Evolutionary conservation across 2,113 vertebrate species (phyloP), one percentile per base, ranked within the genome.

Genomic region (Spea multiplicata): DNA sequence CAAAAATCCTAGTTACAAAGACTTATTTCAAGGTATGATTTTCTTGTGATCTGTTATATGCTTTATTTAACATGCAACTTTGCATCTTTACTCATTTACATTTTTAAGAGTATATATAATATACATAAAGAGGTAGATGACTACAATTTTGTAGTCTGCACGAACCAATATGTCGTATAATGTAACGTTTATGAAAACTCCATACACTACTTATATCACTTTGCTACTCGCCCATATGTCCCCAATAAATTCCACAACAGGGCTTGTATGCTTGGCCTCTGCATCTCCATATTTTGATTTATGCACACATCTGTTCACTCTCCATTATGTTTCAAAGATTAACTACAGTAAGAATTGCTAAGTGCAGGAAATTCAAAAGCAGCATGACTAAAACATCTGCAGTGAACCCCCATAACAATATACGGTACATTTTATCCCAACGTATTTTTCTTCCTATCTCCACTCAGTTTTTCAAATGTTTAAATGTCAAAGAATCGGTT

Each of bases 261-360:
- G 48, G 47, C 59, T 55, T 9, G 49, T 76, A 46, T 64, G 53
- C 48, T 8, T 64, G 16, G 66, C 55, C 65, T 55, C 49, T 46
- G 30, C 47, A 46, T 67, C n/a, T 59, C 30, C 13, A 68, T 9
- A 68, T 66, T 30, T 66, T 57, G 74, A 76, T 76, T 76, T 67
- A 76, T 59, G 66, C 44, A 14, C 9, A 66, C 74, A 76, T 76
- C 50, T 76, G 66, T 53, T 76, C 64, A 44, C 44, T 76, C 57
- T 59, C 17, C 52, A 68, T 68, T 52, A 76, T 76, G 74, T 59
- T 49, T 49, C 67, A 49, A 8, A 69, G 67, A n/a, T 66, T 68
- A 59, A 16, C 48, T 44, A 59, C 13, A 68, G 30, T 67, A 50
- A 68, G 65, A 76, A 49, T 49, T 74, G 2, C 62, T 59, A 68